Evolutionary conservation across 2,888 invertebrate species (phyloP).

Genomic region (Alcis repandata): DNA sequence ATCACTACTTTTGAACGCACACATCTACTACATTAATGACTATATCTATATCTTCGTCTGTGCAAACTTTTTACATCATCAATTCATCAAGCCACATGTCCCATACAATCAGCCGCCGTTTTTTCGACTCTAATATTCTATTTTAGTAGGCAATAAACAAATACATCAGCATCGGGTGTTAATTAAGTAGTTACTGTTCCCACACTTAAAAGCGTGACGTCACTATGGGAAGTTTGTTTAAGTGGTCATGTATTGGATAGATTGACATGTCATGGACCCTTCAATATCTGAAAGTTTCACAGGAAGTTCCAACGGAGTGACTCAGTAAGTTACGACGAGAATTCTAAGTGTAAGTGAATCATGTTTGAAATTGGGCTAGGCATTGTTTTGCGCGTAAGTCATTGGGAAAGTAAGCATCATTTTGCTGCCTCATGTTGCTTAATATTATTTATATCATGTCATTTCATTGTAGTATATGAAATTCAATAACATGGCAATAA

Average conservation of each 20-base stretch:
- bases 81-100: slow-evolving; percentile 38
- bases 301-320: slow-evolving; percentile 26
- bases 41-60: not conserved
- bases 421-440: not conserved
- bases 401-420: not conserved
- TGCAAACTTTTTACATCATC: slow-evolving; percentile 20
- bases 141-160: slow-evolving; percentile 58
- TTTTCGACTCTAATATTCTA: slow-evolving; percentile 36
- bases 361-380: slow-evolving; percentile 18
- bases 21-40: not conserved
- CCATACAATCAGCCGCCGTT: slow-evolving; percentile 30
- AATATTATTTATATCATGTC: too few relatives aligned
- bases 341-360: slow-evolving; percentile 26
- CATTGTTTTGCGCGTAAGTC: not conserved
- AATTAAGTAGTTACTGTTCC: slow-evolving; percentile 67
- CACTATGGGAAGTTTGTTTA: slow-evolving; percentile 50
- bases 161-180: slow-evolving; percentile 61
- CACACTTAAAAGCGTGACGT: slow-evolving; percentile 65
- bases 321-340: slow-evolving; percentile 7
- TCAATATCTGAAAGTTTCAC: slow-evolving; percentile 32
- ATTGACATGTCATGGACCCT: slow-evolving; percentile 42
- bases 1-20: not conserved
- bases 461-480: too few relatives aligned
- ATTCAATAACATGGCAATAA: too few relatives aligned
- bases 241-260: slow-evolving; percentile 43